phyloP scores from a whole-genome alignment of 2,797 vertebrate species.

The Periparus ater region DNA sequence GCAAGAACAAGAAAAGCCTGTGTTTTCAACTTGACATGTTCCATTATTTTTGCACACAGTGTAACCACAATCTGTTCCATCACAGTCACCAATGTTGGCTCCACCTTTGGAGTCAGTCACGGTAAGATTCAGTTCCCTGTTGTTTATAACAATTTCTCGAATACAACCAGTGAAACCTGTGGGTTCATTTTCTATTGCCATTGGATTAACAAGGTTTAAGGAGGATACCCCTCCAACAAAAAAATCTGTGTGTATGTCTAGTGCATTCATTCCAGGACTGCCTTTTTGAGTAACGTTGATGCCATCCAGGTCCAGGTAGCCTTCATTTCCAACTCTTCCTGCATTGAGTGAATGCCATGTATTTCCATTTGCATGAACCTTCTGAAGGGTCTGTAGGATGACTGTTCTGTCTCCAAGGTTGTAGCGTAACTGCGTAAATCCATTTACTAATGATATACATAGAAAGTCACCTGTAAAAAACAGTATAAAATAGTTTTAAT shows the following conservation, averaged over 20 bases:
- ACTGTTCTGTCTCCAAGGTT: slow-evolving; percentile 82
- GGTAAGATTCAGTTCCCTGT: slow-evolving; percentile 80
- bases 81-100: slow-evolving; percentile 86
- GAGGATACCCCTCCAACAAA: slow-evolving; percentile 84
- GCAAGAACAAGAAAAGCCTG: slow-evolving; percentile 79
- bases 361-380: slow-evolving; percentile 64
- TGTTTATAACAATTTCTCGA: slow-evolving; percentile 80
- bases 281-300: slow-evolving; percentile 65
- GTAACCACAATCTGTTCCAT: slow-evolving; percentile 85
- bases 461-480: slow-evolving; percentile 85
- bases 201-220: slow-evolving; percentile 75
- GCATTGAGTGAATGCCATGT: slow-evolving; percentile 82
- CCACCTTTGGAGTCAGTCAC: slow-evolving; percentile 78
- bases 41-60: slow-evolving; percentile 82
- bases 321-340: slow-evolving; percentile 78
- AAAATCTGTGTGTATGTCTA: slow-evolving; percentile 80
- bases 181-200: slow-evolving; percentile 77
- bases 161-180: slow-evolving; percentile 83
- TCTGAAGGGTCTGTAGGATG: slow-evolving; percentile 73
- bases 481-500: background rate
- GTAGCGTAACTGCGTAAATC: slow-evolving; percentile 84
- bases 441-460: slow-evolving; percentile 81
- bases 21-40: slow-evolving; percentile 66
- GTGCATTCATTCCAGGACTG: slow-evolving; percentile 75
- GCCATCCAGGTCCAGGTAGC: slow-evolving; percentile 82